Base-by-base conservation (phyloP, 2,113 vertebrate genomes). In the Trinectes maculatus region DNA sequence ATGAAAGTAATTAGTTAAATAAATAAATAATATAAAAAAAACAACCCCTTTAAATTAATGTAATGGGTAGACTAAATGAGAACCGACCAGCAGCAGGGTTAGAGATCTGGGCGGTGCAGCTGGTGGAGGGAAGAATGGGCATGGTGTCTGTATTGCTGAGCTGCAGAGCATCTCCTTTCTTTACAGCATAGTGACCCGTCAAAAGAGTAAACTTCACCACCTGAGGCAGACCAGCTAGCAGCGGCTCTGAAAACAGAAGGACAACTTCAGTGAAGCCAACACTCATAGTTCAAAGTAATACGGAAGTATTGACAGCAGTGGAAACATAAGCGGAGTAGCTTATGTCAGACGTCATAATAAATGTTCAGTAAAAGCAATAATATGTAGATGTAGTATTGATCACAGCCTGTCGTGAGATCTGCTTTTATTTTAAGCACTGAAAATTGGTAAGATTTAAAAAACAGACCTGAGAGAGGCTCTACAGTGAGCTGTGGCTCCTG, bases 401-500 rank as follows among this genome's bases (percentile, higher is more conserved):
- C 37, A 7, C 37, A 39, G 37, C 37, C n/a, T 1, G 6, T 39
- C 33, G n/a, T 39, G 6, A 34, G 10, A 34, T 8, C 6, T 6
- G 10, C n/a, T n/a, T n/a, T n/a, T n/a, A n/a, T n/a, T n/a, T n/a
- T n/a, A n/a, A n/a, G n/a, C n/a, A n/a, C n/a, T n/a, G n/a, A n/a
- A n/a, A n/a, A n/a, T n/a, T n/a, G n/a, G n/a, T n/a, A n/a, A n/a
- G n/a, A n/a, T n/a, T n/a, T n/a, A n/a, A n/a, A 5, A 24, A 1
- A 78, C 94, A 76, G 87, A 99, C 98, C 96, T 83, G 94, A 92
- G 79, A 96, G 87, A 0, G 97, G 97, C 78, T 96, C 95, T 85
- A 98, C 96, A 1, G 85, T 96, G 60, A 99, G 94, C 85, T 98
- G 96, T 3, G 97, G 96, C 89, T 99, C 98, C 93, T 99, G 96